Base-by-base conservation (phyloP, 2,113 vertebrate species). In the Budorcas taxicolor region DNA sequence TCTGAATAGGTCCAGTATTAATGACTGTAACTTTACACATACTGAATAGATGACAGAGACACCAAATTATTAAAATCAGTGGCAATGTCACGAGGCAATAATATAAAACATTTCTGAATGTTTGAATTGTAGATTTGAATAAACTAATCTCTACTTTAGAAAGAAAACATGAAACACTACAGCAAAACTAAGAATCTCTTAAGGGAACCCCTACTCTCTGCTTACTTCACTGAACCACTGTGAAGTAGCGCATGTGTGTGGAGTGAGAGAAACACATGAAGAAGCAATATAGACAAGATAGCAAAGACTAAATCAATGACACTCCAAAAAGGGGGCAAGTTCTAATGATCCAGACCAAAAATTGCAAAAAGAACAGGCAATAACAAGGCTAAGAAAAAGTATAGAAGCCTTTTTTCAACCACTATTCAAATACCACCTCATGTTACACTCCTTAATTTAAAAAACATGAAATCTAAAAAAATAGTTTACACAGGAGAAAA, bases 41-140 rank as follows among this genome's bases (percentile, higher is more conserved):
- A 67, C 21, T 83, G 19, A 89, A 4, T 25, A 81, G 43, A 19
- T 50, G 64, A 78, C 55, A 78, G 83, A 55, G 67, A 94, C 40
- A 57, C n/a, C 31, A 76, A 29, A 29, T 82, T 21, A 91, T 81
- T 81, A 91, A 87, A 87, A 71, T 52, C 57, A 85, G 84, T 45
- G 50, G 47, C 47, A 80, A 57, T 10, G 52, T 96, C 76, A 94
- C 27, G 21, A 19, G 45, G 47, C 25, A 47, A 23, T 33, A 80
- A 85, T 92, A n/a, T 13, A 64, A 74, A 89, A 43, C 50, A 21
- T 47, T 19, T 67, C n/a, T 83, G 43, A 78, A 83, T 36, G 23
- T 27, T 1, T 55, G 5, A 31, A 50, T 50, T 76, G 60, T 57
- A 45, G 25, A 78, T n/a, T 1, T 88, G 67, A 45, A 58, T 36